These are phyloP conservation scores for Urocyon cinereoargenteus DNA, from an alignment of 2,797 vertebrate genomes.

Conservation along the genomic window DNA sequence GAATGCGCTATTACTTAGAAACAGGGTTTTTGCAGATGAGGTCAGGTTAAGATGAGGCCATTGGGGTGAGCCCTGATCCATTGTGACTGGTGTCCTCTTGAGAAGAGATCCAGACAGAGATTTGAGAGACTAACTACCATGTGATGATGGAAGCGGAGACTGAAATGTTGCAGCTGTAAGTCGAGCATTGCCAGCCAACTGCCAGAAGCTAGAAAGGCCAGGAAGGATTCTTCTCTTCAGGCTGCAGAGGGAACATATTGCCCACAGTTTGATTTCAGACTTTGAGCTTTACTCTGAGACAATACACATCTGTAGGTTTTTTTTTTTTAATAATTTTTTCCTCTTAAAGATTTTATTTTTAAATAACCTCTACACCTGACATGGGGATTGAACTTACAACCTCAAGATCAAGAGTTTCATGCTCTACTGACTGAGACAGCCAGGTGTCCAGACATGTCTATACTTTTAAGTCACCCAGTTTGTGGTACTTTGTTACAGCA, in stretches of 20 bases:
- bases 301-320: background rate
- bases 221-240: background rate
- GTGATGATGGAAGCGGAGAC: background rate
- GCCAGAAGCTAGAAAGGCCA: background rate
- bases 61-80: background rate
- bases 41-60: constrained; percentile 31
- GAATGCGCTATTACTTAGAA: constrained; percentile 13
- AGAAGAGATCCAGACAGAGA: constrained; percentile 4
- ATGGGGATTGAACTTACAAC: background rate
- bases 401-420: background rate
- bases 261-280: constrained; percentile 20
- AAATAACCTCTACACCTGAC: background rate
- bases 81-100: background rate
- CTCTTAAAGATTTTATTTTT: background rate
- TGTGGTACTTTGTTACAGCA: background rate
- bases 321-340: background rate
- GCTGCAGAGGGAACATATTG: background rate
- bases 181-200: background rate
- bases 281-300: background rate
- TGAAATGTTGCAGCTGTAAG: background rate
- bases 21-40: background rate
- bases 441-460: background rate
- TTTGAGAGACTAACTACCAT: background rate
- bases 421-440: background rate
- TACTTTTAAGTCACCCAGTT: background rate